phyloP scores from a whole-genome alignment of 2,113 vertebrate genomes.

The Brachypteracias leptosomus region DNA sequence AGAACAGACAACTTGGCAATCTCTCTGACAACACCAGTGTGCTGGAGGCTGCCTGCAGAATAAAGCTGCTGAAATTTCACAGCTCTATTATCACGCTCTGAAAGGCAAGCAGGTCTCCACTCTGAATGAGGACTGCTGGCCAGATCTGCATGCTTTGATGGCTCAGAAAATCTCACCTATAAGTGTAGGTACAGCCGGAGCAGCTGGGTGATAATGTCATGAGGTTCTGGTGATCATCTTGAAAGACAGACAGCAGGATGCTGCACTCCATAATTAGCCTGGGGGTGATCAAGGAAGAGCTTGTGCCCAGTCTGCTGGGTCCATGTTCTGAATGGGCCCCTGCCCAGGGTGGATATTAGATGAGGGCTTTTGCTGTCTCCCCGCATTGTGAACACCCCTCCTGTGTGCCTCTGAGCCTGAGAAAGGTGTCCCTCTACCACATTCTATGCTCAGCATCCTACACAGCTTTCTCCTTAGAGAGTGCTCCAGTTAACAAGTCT shows the following conservation, averaged over 20 bases:
- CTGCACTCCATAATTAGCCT: neutral
- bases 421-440: neutral
- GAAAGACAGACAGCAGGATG: neutral
- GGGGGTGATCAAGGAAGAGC: neutral
- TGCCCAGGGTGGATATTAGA: neutral
- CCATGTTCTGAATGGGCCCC: rapidly evolving
- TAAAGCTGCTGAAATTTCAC: constrained; percentile 21
- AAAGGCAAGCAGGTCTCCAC: neutral
- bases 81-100: neutral
- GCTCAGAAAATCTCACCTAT: neutral
- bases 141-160: neutral
- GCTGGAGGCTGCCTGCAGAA: neutral
- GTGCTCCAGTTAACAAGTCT: neutral
- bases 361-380: neutral
- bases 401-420: neutral
- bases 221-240: neutral
- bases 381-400: rapidly evolving
- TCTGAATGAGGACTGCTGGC: neutral
- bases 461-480: neutral
- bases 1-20: neutral
- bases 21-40: neutral
- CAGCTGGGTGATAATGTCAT: rapidly evolving
- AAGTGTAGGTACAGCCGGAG: neutral
- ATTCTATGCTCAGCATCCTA: neutral
- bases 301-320: neutral